These are phyloP conservation scores for Odontomyia ornata DNA, from an alignment of 2,888 invertebrate genomes.

Conservation along the genomic window DNA sequence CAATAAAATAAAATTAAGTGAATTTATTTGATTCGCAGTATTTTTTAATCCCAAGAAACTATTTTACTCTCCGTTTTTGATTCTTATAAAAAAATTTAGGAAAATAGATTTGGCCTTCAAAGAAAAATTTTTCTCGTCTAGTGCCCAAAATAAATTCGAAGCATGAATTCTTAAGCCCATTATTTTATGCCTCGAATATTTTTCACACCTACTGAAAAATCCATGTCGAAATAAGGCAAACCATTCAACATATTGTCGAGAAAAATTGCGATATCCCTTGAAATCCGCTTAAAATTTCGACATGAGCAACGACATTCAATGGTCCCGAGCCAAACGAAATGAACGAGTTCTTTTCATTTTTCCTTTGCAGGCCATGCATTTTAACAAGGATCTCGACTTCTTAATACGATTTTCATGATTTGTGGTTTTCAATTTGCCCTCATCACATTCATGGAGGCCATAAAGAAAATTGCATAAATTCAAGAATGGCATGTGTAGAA, in stretches of 20 bases:
- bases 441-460: constrained; percentile 47
- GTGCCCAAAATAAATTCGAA: constrained; percentile 12
- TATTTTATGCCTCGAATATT: constrained; percentile 4
- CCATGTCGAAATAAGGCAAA: not conserved
- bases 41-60: too few relatives aligned
- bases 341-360: constrained; percentile 2
- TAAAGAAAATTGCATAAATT: constrained; percentile 50
- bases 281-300: constrained; percentile 43
- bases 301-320: constrained; percentile 38
- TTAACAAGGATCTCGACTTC: constrained; percentile 15
- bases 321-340: not conserved
- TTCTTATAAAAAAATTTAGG: too few relatives aligned
- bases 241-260: not conserved
- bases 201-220: constrained; percentile 23
- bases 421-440: constrained; percentile 52
- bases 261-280: constrained; percentile 22
- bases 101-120: too few relatives aligned
- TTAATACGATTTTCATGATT: constrained; percentile 52
- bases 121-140: too few relatives aligned
- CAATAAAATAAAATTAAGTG: too few relatives aligned
- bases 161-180: not conserved
- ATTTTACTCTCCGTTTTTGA: too few relatives aligned
- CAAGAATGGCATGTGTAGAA: constrained; percentile 3
- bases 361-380: not conserved
- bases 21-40: too few relatives aligned